Evolutionary conservation across 2,113 vertebrate genomes (phyloP), one percentile per base, ranked within the genome.

Genomic region (Oreotrochilus melanogaster): DNA sequence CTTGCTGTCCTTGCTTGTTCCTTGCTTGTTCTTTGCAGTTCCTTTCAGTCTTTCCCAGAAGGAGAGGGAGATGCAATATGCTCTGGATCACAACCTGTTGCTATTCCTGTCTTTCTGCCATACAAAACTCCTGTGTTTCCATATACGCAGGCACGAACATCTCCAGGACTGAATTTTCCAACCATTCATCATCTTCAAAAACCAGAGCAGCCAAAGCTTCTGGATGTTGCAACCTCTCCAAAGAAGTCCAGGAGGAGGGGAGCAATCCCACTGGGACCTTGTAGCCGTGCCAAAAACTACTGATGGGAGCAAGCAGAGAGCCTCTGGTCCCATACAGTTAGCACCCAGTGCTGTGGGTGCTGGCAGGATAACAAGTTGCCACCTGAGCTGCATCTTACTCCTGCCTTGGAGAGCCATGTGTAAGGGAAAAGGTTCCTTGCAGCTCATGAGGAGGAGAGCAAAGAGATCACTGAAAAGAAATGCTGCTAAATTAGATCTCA

Each of bases 141-240:
- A 37, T 17, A 28, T 8, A 69, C 1, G 3, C n/a, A 86, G 57
- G 22, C 27, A n/a, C 33, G 90, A 86, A 67, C 62, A 73, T 24
- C 27, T 88, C 53, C 66, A 90, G 54, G 30, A 30, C 60, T 87
- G 28, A 80, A 66, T 84, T 84, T 94, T 87, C 69, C 69, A 86
- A 11, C n/a, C n/a, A 31, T 69, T 79, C 39, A 67, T 67, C 53
- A 75, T 0, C 45, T 76, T 65, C 58, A 3, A 1, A 61, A 93
- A 57, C 45, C 0, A 1, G 23, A 79, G 57, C 25, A 64, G 25
- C 16, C 78, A 73, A 76, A 86, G 48, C 23, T 82, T 66, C 39
- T 78, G 74, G 62, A 42, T 50, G 35, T 70, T 60, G 62, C 35
- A 67, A 6, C 8, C 4, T 21, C 9, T 6, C 10, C 3, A 2